Percentiles rank a stretch among this genome's conserved stretches.
These are phyloP conservation scores for Macropis europaea DNA, from an alignment of 2,888 invertebrate species.

Conservation along the genomic window DNA sequence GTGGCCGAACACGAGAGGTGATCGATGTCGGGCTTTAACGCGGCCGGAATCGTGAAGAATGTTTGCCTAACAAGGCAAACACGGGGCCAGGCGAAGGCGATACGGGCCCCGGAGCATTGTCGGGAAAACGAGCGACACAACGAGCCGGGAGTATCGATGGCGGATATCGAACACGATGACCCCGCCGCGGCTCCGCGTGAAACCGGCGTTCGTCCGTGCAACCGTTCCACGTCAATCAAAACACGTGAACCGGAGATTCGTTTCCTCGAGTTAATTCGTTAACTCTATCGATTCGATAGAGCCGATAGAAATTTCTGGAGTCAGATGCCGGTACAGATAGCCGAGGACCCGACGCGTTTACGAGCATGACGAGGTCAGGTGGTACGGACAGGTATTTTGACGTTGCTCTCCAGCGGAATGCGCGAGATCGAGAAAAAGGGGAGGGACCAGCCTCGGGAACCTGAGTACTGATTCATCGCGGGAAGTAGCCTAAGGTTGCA, in stretches of 20 bases:
- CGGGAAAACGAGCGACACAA: conserved; percentile 59
- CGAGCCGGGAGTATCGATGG: conserved; percentile 50
- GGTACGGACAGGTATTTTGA: not conserved
- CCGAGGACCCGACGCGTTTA: not conserved
- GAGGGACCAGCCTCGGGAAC: too few relatives aligned
- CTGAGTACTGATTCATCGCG: conserved; percentile 15
- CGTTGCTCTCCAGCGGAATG: not conserved
- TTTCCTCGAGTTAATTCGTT: conserved; percentile 28
- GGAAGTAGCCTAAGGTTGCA: conserved; percentile 8
- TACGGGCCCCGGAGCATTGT: conserved; percentile 54
- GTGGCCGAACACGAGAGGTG: conserved; percentile 57
- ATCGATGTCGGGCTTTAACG: conserved; percentile 68
- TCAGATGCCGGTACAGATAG: conserved; percentile 4
- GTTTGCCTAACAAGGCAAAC: conserved; percentile 69
- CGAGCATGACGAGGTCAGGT: not conserved
- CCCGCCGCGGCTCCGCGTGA: conserved; percentile 44
- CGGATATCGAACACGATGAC: conserved; percentile 54
- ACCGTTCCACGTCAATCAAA: conserved; percentile 58
- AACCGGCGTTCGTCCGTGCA: conserved; percentile 30
- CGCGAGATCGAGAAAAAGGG: not conserved
- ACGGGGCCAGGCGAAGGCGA: conserved; percentile 48
- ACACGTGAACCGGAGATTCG: conserved; percentile 7
- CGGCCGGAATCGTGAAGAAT: conserved; percentile 63
- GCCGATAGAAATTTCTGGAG: conserved; percentile 33
- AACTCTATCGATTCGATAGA: conserved; percentile 27